Conservation (phyloP, 1,140 invertebrate species). For the Mya arenaria region DNA sequence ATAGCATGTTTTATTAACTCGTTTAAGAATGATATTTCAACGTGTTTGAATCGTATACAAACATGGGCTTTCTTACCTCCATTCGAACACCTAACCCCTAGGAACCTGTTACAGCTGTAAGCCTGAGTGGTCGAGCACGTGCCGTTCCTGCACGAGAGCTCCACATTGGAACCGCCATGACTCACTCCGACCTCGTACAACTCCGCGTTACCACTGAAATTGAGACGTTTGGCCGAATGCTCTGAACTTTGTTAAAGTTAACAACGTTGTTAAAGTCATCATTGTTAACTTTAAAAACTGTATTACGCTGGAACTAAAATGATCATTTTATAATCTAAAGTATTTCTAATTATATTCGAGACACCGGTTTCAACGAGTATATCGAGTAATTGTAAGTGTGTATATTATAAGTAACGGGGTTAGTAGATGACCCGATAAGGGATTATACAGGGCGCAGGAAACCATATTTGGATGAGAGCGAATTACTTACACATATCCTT, state of each 20-base stretch:
- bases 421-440: background rate
- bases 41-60: too few species aligned
- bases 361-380: background rate
- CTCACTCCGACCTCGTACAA: background rate
- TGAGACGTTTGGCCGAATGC: background rate
- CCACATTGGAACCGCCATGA: background rate
- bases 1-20: too few species aligned
- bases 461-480: too few species aligned
- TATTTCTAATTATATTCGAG: too few species aligned
- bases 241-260: background rate
- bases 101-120: background rate
- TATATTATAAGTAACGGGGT: background rate
- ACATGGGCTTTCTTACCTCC: too few species aligned
- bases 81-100: background rate
- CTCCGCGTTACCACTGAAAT: background rate
- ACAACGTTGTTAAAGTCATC: background rate
- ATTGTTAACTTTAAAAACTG: too few species aligned
- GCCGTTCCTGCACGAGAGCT: background rate
- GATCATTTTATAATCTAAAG: too few species aligned
- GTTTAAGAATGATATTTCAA: too few species aligned
- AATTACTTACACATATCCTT: constrained; percentile 1
- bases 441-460: background rate
- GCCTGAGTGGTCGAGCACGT: background rate
- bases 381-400: background rate
- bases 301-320: too few species aligned